Evolutionary conservation across 37 sponge, comb jelly and placozoan species (phyloP).

Genomic region (Agelas oroides): DNA sequence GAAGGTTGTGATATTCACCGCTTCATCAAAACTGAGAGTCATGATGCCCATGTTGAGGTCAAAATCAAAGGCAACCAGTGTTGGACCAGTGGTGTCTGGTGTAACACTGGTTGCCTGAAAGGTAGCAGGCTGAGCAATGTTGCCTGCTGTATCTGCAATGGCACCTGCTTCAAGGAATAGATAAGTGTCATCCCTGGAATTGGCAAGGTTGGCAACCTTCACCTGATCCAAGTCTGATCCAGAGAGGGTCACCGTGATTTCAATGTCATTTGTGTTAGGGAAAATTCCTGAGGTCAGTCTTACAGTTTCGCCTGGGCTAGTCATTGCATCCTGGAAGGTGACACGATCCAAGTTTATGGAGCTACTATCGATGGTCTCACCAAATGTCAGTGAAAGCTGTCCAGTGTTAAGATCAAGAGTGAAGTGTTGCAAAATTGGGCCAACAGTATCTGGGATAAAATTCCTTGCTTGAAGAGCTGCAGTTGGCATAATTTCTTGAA

Average conservation of each 20-base stretch:
- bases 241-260: constrained; percentile 48
- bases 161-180: constrained; percentile 34
- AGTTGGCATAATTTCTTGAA: constrained; percentile 38
- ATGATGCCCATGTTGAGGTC: constrained; percentile 81
- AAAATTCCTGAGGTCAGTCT: constrained; percentile 36
- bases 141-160: constrained; percentile 58
- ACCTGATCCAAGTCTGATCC: constrained; percentile 72
- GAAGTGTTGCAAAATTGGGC: constrained; percentile 63
- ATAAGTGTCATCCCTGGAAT: constrained; percentile 54
- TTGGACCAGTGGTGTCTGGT: constrained; percentile 70
- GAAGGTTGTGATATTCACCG: constrained; percentile 49
- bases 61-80: constrained; percentile 70
- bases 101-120: constrained; percentile 14
- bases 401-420: constrained; percentile 84
- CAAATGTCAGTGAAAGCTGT: constrained; percentile 58
- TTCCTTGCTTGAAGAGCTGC: constrained; percentile 51
- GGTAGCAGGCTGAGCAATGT: constrained; percentile 5
- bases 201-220: constrained; percentile 67
- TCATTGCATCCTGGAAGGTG: constrained; percentile 46
- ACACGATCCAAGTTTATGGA: constrained; percentile 44
- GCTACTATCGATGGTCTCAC: constrained; percentile 60
- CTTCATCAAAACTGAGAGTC: constrained; percentile 79
- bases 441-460: constrained; percentile 61
- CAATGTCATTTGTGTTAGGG: constrained; percentile 34
- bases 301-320: constrained; percentile 11